Percentiles rank a stretch among this genome's conserved stretches.
Evolutionary conservation across 2,113 vertebrate species (phyloP).

Genomic region (Motacilla alba): DNA sequence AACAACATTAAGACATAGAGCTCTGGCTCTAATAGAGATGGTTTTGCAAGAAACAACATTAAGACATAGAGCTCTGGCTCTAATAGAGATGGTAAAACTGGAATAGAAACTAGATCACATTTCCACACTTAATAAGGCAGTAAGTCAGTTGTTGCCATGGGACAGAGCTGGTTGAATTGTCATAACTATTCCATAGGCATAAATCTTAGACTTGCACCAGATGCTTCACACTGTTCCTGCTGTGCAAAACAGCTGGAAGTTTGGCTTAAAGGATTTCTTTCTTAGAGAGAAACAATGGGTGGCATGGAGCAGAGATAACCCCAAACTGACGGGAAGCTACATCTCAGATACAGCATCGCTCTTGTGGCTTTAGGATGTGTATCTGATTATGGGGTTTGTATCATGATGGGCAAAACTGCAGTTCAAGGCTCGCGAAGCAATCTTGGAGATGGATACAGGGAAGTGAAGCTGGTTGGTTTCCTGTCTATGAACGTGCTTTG

Average conservation of each 20-base stretch:
- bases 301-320: neutral
- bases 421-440: rapidly evolving
- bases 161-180: neutral
- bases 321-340: neutral
- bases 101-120: slow-evolving; percentile 6
- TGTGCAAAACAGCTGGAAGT: slow-evolving; percentile 38
- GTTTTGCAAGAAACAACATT: neutral
- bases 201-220: slow-evolving; percentile 3
- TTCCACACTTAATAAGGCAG: slow-evolving; percentile 50
- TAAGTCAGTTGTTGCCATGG: neutral
- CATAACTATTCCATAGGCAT: neutral
- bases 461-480: neutral
- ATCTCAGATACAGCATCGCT: neutral
- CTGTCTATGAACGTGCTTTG: neutral
- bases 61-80: neutral
- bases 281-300: neutral
- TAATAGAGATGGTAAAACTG: neutral
- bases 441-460: neutral
- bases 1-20: neutral
- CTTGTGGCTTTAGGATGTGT: neutral
- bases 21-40: neutral
- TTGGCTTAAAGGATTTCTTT: neutral
- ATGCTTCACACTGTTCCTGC: neutral
- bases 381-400: neutral
- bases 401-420: neutral